Base-by-base conservation (phyloP, 2,797 vertebrate genomes). In the Erpetoichthys calabaricus region DNA sequence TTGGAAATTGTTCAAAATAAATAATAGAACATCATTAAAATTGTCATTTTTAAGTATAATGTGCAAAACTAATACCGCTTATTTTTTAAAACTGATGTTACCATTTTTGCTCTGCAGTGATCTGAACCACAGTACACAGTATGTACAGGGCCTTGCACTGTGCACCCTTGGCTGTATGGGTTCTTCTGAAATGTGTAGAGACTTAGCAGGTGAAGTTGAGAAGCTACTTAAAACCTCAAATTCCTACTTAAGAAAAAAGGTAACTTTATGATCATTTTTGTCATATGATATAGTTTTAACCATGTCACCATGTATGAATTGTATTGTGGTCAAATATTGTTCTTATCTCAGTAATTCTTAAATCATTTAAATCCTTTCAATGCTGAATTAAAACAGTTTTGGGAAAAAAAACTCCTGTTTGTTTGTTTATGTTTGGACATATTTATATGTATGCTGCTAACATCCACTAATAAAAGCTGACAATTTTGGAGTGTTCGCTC, bases 141-240 rank as follows among this genome's bases (percentile, higher is more conserved):
- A 97, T 45, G 96, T 99, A 62, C 96, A 99, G 77, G 96, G 96
- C 56, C 80, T 99, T 73, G 95, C 96, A 45, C 80, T 99, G 79
- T 99, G 96, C 78, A 99, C 96, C 43, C 83, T 99, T 45, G 96
- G 96, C 71, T 99, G 95, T 75, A 99, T 99, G 96, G 96, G 96
- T 59, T 99, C 96, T 6, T 94, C 96, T 57, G 96, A 98, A 82
- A 99, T 98, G 94, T 99, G 96, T 73, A 93, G 96, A 73, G 96
- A 99, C 70, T 80, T 99, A 65, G 96, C 95, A 59, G 96, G 96
- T 64, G 96, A 99, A 63, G 96, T 99, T 63, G 96, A 98, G 79
- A 98, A 97, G 75, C 91, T 99, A 65, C 89, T 99, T 63, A 99
- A 99, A 89, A 97, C 94, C n/a, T 98, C 96, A 56, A 99, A 99